Evolutionary conservation across 1,140 invertebrate genomes (phyloP), one percentile per base, ranked within the genome.

Genomic region (Eupeodes corollae): DNA sequence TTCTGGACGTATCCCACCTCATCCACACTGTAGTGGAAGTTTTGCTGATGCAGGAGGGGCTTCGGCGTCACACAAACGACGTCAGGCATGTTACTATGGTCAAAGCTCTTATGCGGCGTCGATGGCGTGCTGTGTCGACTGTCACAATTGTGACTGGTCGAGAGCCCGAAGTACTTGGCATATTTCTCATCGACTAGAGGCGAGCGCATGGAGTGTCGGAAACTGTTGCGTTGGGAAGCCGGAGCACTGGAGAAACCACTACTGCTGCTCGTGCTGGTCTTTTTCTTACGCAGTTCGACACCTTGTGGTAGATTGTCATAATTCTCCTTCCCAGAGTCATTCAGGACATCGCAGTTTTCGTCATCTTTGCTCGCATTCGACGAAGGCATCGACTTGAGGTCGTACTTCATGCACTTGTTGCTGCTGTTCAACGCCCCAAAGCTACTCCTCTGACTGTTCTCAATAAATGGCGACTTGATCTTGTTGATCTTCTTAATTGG

Each of bases 301-400:
- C 6, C 10, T 39, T 18, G 30, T 37, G 35, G 13, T 35, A 13
- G 42, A 48, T 52, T 55, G 16, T 63, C 61, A 12, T 50, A 58
- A 39, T 66, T 66, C 46, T 66, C 63, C 33, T 66, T 66, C 39
- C 63, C 63, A 1, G 63, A 63, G 34, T 66, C 63, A 0, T 26
- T 13, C 10, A 55, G 59, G 21, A 48, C 42, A 9, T 56, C 53
- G 6, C 38, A 32, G 30, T 58, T 51, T 21, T 57, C 54, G 13
- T 37, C 35, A 16, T 37, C 35, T 14, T 37, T 37, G 35, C 21
- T 26, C 3, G 3, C 8, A 26, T 26, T 26, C 21, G 21, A 26
- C 21, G 8, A n/a, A 12, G 40, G 26, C 38, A 37, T 40, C 6
- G 21, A 43, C 9, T 41, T 43, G 12, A 40, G 42, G 31, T 51